These are phyloP conservation scores for Tetragonisca angustula DNA, from an alignment of 2,888 invertebrate genomes.

Conservation along the genomic window DNA sequence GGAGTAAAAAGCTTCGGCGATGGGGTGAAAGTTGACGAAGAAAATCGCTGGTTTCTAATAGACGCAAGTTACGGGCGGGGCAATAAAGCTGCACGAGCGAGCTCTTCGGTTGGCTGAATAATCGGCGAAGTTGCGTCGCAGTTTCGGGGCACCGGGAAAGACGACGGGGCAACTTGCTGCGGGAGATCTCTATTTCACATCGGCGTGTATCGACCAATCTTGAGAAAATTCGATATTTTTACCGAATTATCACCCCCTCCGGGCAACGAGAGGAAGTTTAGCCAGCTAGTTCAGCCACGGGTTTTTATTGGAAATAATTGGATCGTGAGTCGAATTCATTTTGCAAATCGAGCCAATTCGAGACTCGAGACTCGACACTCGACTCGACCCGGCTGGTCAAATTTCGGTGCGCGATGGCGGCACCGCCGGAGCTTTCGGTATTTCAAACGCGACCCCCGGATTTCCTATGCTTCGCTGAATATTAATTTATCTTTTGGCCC, in stretches of 20 bases:
- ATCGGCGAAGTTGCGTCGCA: slow-evolving; percentile 11
- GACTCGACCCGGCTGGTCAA: neutral
- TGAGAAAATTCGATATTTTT: neutral
- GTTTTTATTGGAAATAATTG: slow-evolving; percentile 27
- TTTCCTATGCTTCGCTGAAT: slow-evolving; percentile 42
- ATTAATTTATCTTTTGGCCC: slow-evolving; percentile 38
- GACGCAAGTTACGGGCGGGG: neutral
- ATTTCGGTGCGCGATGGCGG: neutral
- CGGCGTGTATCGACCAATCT: neutral
- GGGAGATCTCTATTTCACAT: neutral
- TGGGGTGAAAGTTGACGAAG: neutral
- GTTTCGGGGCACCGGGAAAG: neutral
- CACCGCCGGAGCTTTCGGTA: slow-evolving; percentile 3
- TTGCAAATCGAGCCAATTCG: neutral
- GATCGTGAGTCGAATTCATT: slow-evolving; percentile 4
- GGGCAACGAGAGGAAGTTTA: neutral
- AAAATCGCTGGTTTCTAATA: neutral
- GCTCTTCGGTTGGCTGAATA: neutral
- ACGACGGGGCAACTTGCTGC: neutral
- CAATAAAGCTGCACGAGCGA: slow-evolving; percentile 14
- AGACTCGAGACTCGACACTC: neutral
- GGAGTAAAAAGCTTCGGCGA: too few species aligned
- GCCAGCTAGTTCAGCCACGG: neutral
- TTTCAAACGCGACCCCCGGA: slow-evolving; percentile 18
- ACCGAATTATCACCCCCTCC: neutral